These are phyloP conservation scores for Onychomys arenicola DNA, from an alignment of 2,797 vertebrate species.

Conservation along the genomic window DNA sequence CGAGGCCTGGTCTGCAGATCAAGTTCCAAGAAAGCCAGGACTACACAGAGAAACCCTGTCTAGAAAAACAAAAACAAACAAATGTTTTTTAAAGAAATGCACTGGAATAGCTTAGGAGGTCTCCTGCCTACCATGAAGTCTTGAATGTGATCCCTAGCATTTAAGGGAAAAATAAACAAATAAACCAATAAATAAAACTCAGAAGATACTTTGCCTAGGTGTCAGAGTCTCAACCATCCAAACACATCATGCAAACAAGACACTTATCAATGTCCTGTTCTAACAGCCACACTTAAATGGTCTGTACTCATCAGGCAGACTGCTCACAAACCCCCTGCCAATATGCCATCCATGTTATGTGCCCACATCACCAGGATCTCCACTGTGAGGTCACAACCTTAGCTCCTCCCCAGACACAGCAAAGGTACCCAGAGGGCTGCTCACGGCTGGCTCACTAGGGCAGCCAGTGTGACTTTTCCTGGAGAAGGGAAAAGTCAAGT, in stretches of 20 bases:
- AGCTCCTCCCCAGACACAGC: neutral
- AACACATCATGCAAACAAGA: neutral
- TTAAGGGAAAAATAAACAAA: neutral
- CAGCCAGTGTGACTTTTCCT: too few species aligned
- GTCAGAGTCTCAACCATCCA: neutral
- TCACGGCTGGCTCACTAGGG: rapidly evolving
- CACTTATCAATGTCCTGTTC: neutral
- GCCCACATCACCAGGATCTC: neutral
- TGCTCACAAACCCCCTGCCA: neutral
- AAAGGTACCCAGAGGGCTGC: neutral
- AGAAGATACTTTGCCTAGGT: neutral
- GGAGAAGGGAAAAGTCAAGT: neutral
- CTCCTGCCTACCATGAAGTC: neutral
- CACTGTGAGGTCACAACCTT: neutral
- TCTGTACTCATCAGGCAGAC: too few species aligned
- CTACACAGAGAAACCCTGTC: neutral
- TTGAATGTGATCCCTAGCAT: neutral
- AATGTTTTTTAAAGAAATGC: neutral
- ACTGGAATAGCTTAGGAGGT: neutral
- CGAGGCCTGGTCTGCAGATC: neutral
- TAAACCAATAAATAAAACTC: too few species aligned
- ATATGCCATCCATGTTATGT: rapidly evolving
- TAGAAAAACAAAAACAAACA: neutral
- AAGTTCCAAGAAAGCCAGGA: neutral
- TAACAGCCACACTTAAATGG: neutral